A percentile compares a stretch with the other conserved stretches of the same genome.
These are phyloP conservation scores for Nothoprocta perdicaria DNA, from an alignment of 2,113 vertebrate species.

Conservation along the genomic window DNA sequence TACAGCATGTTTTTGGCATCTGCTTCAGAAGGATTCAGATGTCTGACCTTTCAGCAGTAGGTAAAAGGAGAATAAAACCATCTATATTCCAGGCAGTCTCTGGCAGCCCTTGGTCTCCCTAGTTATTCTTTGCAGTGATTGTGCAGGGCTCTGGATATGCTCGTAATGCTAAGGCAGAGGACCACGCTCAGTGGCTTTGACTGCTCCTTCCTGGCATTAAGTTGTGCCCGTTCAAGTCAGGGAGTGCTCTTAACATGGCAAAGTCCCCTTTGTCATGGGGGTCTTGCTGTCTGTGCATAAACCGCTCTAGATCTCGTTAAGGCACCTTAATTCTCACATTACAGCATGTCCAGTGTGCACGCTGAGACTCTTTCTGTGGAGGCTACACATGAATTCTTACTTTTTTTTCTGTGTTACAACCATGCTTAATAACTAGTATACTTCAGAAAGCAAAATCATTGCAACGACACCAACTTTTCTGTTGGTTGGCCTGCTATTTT, in stretches of 20 bases:
- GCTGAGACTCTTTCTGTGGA: background rate
- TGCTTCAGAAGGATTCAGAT: slow-evolving; percentile 20
- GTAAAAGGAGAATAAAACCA: slow-evolving; percentile 28
- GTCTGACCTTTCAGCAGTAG: slow-evolving; percentile 43
- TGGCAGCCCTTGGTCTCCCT: background rate
- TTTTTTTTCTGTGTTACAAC: background rate
- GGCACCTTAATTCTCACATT: background rate
- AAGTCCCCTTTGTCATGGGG: background rate
- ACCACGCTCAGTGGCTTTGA: background rate
- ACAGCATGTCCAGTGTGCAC: background rate
- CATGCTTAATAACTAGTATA: background rate
- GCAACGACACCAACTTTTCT: background rate
- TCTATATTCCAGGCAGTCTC: background rate
- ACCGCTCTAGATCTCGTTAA: background rate
- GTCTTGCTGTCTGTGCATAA: background rate
- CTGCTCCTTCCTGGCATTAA: background rate
- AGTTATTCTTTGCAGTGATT: background rate
- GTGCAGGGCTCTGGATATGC: background rate
- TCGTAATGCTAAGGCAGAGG: background rate
- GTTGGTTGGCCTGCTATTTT: background rate
- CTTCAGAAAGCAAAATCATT: background rate
- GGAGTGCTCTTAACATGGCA: background rate
- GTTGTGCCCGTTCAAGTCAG: background rate
- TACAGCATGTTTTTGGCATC: slow-evolving; percentile 38
- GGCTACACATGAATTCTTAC: background rate